Evolutionary conservation across 2,888 invertebrate species (phyloP).

Genomic region (Pedicia rivosa): DNA sequence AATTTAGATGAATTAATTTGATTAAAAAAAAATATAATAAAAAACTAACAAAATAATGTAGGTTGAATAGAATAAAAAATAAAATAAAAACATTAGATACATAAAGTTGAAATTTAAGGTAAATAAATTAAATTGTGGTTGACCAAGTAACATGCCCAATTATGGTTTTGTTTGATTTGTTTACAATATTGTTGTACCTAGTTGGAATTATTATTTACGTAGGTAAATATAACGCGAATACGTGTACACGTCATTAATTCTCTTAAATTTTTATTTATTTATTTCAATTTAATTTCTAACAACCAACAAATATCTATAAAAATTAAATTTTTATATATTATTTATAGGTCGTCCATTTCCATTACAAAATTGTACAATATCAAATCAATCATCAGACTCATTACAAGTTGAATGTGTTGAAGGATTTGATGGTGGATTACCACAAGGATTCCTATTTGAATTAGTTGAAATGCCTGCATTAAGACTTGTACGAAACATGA

Average conservation of each 20-base stretch:
- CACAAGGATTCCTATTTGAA: conserved; percentile 73
- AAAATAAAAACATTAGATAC: too few relatives aligned
- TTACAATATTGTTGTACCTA: too few relatives aligned
- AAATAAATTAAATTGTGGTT: too few relatives aligned
- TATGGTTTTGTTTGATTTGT: not conserved
- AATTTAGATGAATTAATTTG: too few relatives aligned
- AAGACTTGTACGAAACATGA: conserved; percentile 30
- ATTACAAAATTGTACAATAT: conserved; percentile 73
- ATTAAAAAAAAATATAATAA: too few relatives aligned
- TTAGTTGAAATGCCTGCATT: conserved; percentile 54
- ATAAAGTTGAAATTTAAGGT: too few relatives aligned
- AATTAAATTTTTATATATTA: conserved; percentile 8
- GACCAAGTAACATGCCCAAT: too few relatives aligned
- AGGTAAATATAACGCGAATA: too few relatives aligned
- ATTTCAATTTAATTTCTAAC: not conserved
- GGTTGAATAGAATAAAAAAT: too few relatives aligned
- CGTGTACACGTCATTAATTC: too few relatives aligned
- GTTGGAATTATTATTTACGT: too few relatives aligned
- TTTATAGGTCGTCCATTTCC: conserved; percentile 71
- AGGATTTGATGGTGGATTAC: conserved; percentile 75
- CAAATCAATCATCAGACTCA: conserved; percentile 73
- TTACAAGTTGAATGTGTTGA: conserved; percentile 74
- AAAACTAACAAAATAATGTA: too few relatives aligned
- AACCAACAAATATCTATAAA: not conserved
- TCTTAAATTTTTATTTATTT: not conserved